phyloP scores from a whole-genome alignment of 2,113 vertebrate genomes.

The Menidia beryllina region DNA sequence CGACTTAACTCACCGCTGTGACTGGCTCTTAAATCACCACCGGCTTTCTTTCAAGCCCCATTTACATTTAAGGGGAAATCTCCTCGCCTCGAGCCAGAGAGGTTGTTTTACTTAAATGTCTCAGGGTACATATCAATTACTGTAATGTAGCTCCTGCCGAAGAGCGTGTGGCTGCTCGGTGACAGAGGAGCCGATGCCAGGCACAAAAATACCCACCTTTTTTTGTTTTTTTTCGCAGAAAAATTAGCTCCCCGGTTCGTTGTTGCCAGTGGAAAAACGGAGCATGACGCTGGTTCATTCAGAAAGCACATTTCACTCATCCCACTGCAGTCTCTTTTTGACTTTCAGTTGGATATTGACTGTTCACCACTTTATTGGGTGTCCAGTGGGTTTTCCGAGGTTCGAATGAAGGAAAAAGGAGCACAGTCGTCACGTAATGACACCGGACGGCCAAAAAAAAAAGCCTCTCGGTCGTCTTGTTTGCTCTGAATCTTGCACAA shows the following conservation, averaged over 20 bases:
- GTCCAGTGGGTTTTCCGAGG: no score
- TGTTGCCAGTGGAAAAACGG: background rate
- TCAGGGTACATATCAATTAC: conserved; percentile 73
- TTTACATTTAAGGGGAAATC: conserved; percentile 77
- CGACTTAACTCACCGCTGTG: conserved; percentile 64
- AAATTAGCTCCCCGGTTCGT: background rate
- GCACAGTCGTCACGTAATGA: no score
- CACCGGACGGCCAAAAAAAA: no score
- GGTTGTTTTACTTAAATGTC: conserved; percentile 75
- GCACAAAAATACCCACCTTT: conserved; percentile 1
- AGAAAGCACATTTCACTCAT: background rate
- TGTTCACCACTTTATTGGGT: no score
- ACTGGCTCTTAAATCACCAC: conserved; percentile 75
- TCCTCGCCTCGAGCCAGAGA: conserved; percentile 56
- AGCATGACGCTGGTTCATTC: background rate
- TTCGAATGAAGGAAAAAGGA: background rate
- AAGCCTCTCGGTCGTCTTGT: background rate
- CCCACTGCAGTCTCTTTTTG: no score
- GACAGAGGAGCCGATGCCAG: conserved; percentile 22
- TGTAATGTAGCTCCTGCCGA: conserved; percentile 56
- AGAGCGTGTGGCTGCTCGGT: conserved; percentile 33
- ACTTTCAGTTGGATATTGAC: background rate
- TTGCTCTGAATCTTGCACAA: background rate
- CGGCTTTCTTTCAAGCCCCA: conserved; percentile 52
- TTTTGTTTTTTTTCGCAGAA: no score